These are phyloP conservation scores for Dendrocopos noguchii DNA, from an alignment of 2,113 vertebrate genomes.

Conservation along the genomic window DNA sequence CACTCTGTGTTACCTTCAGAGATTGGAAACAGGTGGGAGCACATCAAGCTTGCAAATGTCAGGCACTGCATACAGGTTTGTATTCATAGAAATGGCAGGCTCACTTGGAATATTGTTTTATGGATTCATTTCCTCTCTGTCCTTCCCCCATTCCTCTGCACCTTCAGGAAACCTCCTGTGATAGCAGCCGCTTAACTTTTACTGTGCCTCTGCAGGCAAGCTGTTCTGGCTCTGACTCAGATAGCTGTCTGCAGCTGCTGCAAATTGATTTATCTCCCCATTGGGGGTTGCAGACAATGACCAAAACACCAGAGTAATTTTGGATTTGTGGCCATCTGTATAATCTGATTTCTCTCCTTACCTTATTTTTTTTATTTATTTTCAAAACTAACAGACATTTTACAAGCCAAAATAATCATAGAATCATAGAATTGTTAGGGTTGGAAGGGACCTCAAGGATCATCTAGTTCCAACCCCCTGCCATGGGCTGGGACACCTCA, in stretches of 20 bases:
- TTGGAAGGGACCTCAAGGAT: too few relatives aligned
- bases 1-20: neutral
- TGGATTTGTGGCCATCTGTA: conserved; percentile 4
- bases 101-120: conserved; percentile 1
- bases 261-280: conserved; percentile 60
- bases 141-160: neutral
- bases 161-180: conserved; percentile 44
- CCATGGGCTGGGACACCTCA: too few relatives aligned
- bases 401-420: neutral
- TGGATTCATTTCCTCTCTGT: conserved; percentile 10
- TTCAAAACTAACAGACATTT: conserved; percentile 16
- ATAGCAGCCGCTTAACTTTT: conserved; percentile 19
- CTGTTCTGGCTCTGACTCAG: conserved; percentile 33
- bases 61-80: neutral
- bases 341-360: neutral
- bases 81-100: neutral
- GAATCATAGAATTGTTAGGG: too few relatives aligned
- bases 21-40: conserved; percentile 4
- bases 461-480: too few relatives aligned
- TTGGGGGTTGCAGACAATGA: conserved; percentile 11
- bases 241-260: conserved; percentile 42
- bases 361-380: conserved; percentile 19
- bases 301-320: conserved; percentile 59
- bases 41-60: neutral
- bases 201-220: conserved; percentile 2